Evolutionary conservation across 2,113 vertebrate species (phyloP).

Genomic region (Strix uralensis): DNA sequence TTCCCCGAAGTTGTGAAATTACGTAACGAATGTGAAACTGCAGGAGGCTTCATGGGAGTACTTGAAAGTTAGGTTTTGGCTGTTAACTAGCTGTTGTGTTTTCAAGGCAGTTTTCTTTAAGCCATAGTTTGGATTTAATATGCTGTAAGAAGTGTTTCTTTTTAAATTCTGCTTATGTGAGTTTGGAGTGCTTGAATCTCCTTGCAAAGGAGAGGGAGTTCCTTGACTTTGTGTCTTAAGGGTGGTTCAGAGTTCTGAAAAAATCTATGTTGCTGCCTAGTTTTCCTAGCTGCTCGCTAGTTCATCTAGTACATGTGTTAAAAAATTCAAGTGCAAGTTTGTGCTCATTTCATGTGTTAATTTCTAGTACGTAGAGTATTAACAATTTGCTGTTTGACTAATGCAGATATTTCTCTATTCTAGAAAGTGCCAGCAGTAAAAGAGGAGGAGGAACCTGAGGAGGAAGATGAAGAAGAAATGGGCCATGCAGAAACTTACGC

Average conservation of each 20-base stretch:
- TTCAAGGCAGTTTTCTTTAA: background rate
- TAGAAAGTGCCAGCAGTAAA: constrained; percentile 89
- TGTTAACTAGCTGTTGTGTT: background rate
- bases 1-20: background rate
- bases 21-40: background rate
- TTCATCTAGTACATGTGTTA: background rate
- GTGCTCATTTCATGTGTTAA: background rate
- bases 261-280: background rate
- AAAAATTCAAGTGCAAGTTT: background rate
- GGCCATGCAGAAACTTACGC: constrained; percentile 97
- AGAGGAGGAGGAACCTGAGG: constrained; percentile 95
- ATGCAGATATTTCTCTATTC: constrained; percentile 8
- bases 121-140: background rate
- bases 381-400: background rate
- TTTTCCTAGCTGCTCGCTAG: background rate
- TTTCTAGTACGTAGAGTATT: background rate
- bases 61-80: background rate
- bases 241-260: background rate
- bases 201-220: background rate
- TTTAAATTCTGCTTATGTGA: background rate
- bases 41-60: background rate
- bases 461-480: constrained; percentile 97
- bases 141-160: background rate
- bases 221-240: background rate
- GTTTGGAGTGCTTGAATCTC: background rate